Evolutionary conservation across 1,140 invertebrate species (phyloP), one percentile per base, ranked within the genome.

Genomic region (Philaenus spumarius): DNA sequence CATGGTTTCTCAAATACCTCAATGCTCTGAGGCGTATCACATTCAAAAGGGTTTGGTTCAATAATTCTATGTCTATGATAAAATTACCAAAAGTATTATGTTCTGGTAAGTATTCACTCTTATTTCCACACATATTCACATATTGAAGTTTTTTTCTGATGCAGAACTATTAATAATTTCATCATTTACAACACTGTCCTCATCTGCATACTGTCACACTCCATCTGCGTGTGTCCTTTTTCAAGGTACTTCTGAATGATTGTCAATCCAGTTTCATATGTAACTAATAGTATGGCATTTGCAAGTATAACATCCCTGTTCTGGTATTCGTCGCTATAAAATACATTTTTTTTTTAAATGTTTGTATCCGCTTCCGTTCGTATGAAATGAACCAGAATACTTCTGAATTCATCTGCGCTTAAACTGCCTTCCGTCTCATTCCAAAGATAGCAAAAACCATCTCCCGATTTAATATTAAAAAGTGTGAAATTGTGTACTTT

Each of bases 221-320:
- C 72, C 69, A 73, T 75, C 51, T 72, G 71, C 23, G 69, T 74
- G 56, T 74, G 73, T n/a, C 73, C 72, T 24, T n/a, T n/a, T n/a
- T n/a, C n/a, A n/a, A n/a, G n/a, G n/a, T n/a, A n/a, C n/a, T n/a
- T n/a, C n/a, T n/a, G 62, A 66, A 61, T 70, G 40, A 75, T 70
- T 1, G 47, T 62, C 12, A 70, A 61, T 6, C 66, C 61, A 37
- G 51, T 60, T 52, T 58, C 63, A 35, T 43, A 53, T 19, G 68
- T 60, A 26, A 69, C 62, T 37, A 60, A 37, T 7, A 68, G 26
- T 20, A 73, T 55, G 1, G 68, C 67, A 66, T 73, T 73, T 7
- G 66, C 52, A 15, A 75, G 17, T 7, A 66, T 62, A 17, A 43
- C 46, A 52, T 71, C 73, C n/a, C 70, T 56, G 43, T 72, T 73